Percentiles rank a stretch among this genome's conserved stretches.
These are phyloP conservation scores for Bujurquina vittata DNA, from an alignment of 2,113 vertebrate genomes.

Conservation along the genomic window DNA sequence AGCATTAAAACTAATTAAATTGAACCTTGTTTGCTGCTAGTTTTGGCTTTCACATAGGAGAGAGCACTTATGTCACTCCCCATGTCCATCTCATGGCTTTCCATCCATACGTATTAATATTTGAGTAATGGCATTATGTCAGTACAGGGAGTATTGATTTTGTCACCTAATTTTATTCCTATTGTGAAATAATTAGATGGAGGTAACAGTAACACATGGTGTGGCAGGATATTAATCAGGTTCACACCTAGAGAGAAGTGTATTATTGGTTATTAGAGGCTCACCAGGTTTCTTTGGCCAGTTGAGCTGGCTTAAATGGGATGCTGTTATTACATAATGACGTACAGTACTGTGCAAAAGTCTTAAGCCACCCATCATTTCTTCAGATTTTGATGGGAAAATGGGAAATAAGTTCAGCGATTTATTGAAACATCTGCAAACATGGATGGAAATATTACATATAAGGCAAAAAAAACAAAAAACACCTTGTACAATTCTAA, in stretches of 20 bases:
- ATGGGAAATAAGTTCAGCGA: background rate
- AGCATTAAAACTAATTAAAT: slow-evolving; percentile 44
- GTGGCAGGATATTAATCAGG: slow-evolving; percentile 9
- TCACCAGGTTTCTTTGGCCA: background rate
- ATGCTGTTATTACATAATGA: background rate
- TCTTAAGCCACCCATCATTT: background rate
- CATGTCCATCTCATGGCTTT: background rate
- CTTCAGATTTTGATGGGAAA: background rate
- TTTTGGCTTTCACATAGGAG: background rate
- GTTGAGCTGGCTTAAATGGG: background rate
- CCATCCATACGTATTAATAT: slow-evolving; percentile 19
- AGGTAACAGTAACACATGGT: background rate
- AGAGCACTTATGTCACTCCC: slow-evolving; percentile 21
- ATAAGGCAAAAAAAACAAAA: background rate
- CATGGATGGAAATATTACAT: background rate
- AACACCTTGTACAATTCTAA: background rate
- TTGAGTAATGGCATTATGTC: slow-evolving; percentile 22
- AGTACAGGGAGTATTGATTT: slow-evolving; percentile 2
- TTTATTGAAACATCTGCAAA: background rate
- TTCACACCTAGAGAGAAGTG: background rate
- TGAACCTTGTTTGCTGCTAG: background rate
- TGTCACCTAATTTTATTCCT: slow-evolving; percentile 6
- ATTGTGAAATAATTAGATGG: slow-evolving; percentile 24
- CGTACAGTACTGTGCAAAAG: background rate
- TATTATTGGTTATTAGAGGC: background rate